Evolutionary conservation across 2,113 vertebrate genomes (phyloP), one percentile per base, ranked within the genome.

Genomic region (Globicephala melas): DNA sequence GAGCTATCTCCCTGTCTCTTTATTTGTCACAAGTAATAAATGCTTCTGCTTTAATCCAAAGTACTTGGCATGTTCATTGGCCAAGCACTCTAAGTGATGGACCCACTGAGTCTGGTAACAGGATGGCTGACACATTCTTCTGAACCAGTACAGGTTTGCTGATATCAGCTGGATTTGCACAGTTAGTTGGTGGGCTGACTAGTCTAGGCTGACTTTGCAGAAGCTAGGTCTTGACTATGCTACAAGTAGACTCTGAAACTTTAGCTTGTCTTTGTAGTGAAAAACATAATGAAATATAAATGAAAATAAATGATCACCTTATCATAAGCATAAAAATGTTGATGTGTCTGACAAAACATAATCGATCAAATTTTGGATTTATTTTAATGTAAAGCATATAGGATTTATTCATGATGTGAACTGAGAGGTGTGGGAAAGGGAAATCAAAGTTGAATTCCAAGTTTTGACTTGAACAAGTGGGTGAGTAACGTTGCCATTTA

Each of bases 401-500:
- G 2, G 2, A 68, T 87, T 36, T 83, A 73, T 77, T 76, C 81
- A 67, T 84, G 38, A 26, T 17, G 5, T 81, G 8, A 74, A 90
- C 20, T 94, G 33, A 79, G 11, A 31, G 53, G 20, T 38, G 14
- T 74, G 13, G 26, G 38, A 55, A 95, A 95, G 76, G n/a, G 68
- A 71, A 82, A 83, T n/a, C 50, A 73, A 92, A 76, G 25, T 36
- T 12, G 5, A 97, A 74, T 90, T 1, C 62, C 36, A 83, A 80
- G 7, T 58, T 95, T 90, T 74, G 63, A 20, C 55, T 92, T 58
- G 13, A 84, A 33, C 2, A 80, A 70, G 36, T 58, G 3, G 14
- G 47, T 92, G 82, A 97, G 65, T 95, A 91, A 92, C 73, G 23
- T 83, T 97, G 47, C 55, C 89, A 41, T 93, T 95, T 93, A 71